Conservation (phyloP, 2,113 vertebrate species). For the Vireo altiloquus region DNA sequence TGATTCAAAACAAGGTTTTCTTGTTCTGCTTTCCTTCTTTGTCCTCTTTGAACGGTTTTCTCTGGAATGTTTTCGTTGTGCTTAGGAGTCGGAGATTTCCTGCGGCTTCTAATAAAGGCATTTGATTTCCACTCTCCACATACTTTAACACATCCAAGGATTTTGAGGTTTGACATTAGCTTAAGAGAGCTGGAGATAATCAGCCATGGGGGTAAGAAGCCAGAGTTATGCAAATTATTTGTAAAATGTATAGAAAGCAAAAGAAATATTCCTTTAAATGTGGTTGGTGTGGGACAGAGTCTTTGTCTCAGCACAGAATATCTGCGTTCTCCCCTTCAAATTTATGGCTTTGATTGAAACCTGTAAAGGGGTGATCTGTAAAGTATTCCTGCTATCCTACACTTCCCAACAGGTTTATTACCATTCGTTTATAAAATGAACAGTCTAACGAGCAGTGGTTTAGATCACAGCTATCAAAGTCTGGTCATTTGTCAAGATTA, state of each 20-base stretch:
- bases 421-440: conserved; percentile 58
- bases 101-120: conserved; percentile 66
- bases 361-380: conserved; percentile 63
- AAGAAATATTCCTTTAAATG: neutral
- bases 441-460: conserved; percentile 65
- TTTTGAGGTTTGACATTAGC: conserved; percentile 62
- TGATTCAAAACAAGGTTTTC: conserved; percentile 70
- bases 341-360: conserved; percentile 45
- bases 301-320: conserved; percentile 5
- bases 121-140: conserved; percentile 63
- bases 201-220: conserved; percentile 16
- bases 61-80: conserved; percentile 69
- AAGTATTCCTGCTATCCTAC: conserved; percentile 62
- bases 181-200: conserved; percentile 61
- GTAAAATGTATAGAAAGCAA: conserved; percentile 18
- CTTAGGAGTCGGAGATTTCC: conserved; percentile 63
- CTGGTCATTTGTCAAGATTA: conserved; percentile 67
- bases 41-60: conserved; percentile 65
- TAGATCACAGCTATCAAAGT: conserved; percentile 64
- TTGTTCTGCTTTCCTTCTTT: conserved; percentile 65
- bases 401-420: conserved; percentile 66
- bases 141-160: conserved; percentile 67
- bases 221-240: conserved; percentile 45
- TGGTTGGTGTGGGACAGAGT: neutral
- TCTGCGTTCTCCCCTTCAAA: neutral